phyloP scores from a whole-genome alignment of 2,888 invertebrate genomes.

The Bellardia pandia region DNA sequence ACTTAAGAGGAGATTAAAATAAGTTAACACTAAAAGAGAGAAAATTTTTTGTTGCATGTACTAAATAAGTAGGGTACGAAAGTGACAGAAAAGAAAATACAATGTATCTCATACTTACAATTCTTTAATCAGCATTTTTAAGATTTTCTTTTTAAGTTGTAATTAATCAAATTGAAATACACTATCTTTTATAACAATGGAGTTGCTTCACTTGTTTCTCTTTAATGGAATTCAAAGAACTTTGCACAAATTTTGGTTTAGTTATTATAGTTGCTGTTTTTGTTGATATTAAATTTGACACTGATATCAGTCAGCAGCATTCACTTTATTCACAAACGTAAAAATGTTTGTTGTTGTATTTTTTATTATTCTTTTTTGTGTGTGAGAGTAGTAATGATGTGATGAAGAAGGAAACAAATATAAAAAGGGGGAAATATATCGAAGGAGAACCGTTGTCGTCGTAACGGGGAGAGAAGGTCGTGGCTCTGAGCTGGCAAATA shows the following conservation, averaged over 20 bases:
- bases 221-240: slow-evolving; percentile 38
- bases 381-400: slow-evolving; percentile 46
- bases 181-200: not conserved
- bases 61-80: slow-evolving; percentile 2
- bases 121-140: slow-evolving; percentile 82
- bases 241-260: slow-evolving; percentile 46
- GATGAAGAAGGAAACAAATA: slow-evolving; percentile 68
- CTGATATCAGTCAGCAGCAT: slow-evolving; percentile 61
- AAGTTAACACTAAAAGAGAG: not conserved
- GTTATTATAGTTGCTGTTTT: slow-evolving; percentile 22
- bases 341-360: slow-evolving; percentile 39
- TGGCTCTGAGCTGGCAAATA: slow-evolving; percentile 71
- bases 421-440: slow-evolving; percentile 65
- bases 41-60: not conserved
- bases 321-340: slow-evolving; percentile 56
- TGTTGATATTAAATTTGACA: slow-evolving; percentile 56
- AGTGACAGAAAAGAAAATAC: slow-evolving; percentile 3
- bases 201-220: slow-evolving; percentile 16
- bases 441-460: slow-evolving; percentile 64
- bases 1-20: not conserved
- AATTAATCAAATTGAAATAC: slow-evolving; percentile 23
- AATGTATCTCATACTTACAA: slow-evolving; percentile 77
- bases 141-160: slow-evolving; percentile 19
- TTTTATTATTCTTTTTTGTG: slow-evolving; percentile 31
- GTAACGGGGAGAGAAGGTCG: slow-evolving; percentile 69